Base-by-base conservation (phyloP, 2,797 vertebrate genomes). In the Tokudaia muenninki region DNA sequence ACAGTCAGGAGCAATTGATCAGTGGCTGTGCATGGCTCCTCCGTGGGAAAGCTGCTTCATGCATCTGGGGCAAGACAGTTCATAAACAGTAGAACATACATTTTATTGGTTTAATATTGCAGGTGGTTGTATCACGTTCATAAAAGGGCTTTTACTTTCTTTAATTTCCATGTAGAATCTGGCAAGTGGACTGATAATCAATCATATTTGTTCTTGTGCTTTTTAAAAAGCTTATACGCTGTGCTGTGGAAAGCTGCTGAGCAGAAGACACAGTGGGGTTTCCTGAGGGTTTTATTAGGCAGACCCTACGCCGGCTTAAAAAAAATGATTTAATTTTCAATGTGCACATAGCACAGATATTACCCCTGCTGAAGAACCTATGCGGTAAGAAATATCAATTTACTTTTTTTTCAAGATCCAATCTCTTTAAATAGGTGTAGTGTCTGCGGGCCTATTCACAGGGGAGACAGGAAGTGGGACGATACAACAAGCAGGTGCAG, bases 361-460 rank as follows among this genome's bases (percentile, higher is more conserved):
- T 94, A 95, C 78, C 72, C 74, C 44, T 96, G 96, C 97, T 94
- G 94, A 98, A 95, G 93, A 98, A 52, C 9, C 12, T 97, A 81
- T 95, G 97, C 89, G 61, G 96, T 98, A 98, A 92, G 97, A 63
- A 77, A 97, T 2, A 1, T 74, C 90, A 84, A 90, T 98, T 98
- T 95, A 87, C 57, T 77, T 89, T 98, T 97, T 95, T 94, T 26
- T 9, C 67, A 83, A 94, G 96, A 83, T 96, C 91, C 63, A 81
- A 96, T 98, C 95, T 97, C 92, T 96, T 96, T 91, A 98, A 97
- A 97, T 96, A 97, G 93, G 83, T 97, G 97, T 92, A 94, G 96
- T 97, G 88, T 96, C 92, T 94, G 86, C 75, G 77, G 95, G 92
- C 91, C 83, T 87, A 93, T 96, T 97, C 96, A 94, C 92, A 81